Conservation (phyloP, 2,113 vertebrate genomes). For the Aix galericulata region DNA sequence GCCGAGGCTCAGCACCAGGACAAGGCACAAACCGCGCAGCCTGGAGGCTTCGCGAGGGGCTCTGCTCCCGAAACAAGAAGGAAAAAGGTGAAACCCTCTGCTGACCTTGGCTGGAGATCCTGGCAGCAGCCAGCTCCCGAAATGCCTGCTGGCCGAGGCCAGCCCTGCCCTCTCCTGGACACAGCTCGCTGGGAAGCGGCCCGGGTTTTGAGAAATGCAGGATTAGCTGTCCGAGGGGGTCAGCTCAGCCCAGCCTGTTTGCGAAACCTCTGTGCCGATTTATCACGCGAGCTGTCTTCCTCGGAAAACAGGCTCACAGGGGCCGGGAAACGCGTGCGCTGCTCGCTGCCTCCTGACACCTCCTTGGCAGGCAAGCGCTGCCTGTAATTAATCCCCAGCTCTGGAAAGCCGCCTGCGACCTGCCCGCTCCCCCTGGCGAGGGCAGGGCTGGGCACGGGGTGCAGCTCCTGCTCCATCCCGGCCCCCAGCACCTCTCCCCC, state of each 20-base stretch:
- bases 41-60: not conserved
- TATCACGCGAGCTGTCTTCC: fast-evolving
- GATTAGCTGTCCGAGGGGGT: not conserved
- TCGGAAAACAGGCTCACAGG: not conserved
- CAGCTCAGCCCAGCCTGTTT: not conserved
- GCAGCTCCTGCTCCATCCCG: not conserved
- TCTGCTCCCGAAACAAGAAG: not conserved
- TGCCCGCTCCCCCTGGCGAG: not conserved
- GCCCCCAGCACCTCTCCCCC: not conserved
- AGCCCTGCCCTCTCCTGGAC: constrained; percentile 45
- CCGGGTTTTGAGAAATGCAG: not conserved
- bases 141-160: fast-evolving
- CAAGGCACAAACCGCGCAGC: not conserved
- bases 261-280: fast-evolving
- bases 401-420: not conserved
- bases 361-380: not conserved
- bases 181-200: fast-evolving
- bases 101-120: not conserved
- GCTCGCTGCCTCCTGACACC: not conserved
- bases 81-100: not conserved
- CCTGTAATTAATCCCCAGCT: not conserved
- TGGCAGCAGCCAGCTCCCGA: fast-evolving
- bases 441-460: not conserved
- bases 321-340: not conserved
- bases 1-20: not conserved